Conservation (phyloP, 2,113 vertebrate species). For the Megaptera novaeangliae region DNA sequence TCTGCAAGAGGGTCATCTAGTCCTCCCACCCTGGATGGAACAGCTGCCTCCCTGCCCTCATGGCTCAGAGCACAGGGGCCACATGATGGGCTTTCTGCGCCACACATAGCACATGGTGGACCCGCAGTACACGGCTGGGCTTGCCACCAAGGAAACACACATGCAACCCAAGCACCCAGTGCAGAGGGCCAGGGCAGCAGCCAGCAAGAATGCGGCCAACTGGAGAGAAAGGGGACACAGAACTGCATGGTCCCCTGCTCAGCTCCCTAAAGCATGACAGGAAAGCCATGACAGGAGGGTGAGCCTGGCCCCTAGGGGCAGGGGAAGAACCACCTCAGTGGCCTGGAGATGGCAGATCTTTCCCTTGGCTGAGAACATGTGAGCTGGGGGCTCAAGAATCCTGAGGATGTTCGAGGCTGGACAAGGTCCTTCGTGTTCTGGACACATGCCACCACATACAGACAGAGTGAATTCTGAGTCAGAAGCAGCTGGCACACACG, state of each 20-base stretch:
- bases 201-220: neutral
- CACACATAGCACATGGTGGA: neutral
- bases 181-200: neutral
- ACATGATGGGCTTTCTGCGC: slow-evolving; percentile 8
- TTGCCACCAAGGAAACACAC: neutral
- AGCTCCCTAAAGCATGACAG: neutral
- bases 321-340: neutral
- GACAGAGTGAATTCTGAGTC: neutral
- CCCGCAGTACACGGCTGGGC: neutral
- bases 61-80: neutral
- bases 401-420: neutral
- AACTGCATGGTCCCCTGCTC: neutral
- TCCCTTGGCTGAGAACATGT: neutral
- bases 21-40: neutral
- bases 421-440: neutral
- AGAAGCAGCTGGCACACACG: neutral
- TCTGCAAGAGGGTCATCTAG: slow-evolving; percentile 51
- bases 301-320: neutral
- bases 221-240: neutral
- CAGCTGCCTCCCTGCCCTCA: neutral
- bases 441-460: neutral
- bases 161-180: neutral
- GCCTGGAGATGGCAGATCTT: neutral
- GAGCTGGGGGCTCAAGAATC: neutral
- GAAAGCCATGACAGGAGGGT: neutral